Evolutionary conservation across 2,113 vertebrate species (phyloP).

Genomic region (Abramis brama): DNA sequence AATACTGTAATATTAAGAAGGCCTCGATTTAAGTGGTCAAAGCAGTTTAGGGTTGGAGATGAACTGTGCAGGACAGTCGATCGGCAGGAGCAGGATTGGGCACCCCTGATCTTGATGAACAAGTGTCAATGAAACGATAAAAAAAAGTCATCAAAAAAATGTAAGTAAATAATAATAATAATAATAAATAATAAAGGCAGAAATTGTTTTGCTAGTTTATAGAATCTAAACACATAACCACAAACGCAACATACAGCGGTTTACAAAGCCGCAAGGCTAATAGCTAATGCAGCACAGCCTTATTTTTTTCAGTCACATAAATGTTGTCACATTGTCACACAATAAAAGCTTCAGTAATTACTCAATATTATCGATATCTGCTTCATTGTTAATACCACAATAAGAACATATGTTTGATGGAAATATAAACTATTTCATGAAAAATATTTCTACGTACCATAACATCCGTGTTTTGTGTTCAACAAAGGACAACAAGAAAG

Average conservation of each 20-base stretch:
- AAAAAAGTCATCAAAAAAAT: neutral
- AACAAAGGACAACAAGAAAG: neutral
- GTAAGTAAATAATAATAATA: neutral
- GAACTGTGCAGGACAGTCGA: too few relatives aligned
- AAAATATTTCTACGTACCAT: neutral
- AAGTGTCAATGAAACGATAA: neutral
- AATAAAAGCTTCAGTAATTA: neutral
- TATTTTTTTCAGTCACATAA: neutral
- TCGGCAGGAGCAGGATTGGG: too few relatives aligned
- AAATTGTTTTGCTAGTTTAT: neutral
- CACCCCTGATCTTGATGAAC: neutral
- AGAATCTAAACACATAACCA: neutral
- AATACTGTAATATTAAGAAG: neutral
- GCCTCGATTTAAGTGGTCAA: neutral
- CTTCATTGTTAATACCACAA: neutral
- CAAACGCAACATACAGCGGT: neutral
- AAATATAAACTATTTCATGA: neutral
- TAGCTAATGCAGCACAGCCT: too few relatives aligned
- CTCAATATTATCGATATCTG: neutral
- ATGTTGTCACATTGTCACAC: neutral
- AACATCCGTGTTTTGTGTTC: fast-evolving
- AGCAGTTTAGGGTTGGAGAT: too few relatives aligned
- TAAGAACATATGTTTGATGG: neutral
- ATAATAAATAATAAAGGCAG: neutral
- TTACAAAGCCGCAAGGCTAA: neutral